Base-by-base conservation (phyloP, 2,113 vertebrate species). In the Pollimyrus isidori region DNA sequence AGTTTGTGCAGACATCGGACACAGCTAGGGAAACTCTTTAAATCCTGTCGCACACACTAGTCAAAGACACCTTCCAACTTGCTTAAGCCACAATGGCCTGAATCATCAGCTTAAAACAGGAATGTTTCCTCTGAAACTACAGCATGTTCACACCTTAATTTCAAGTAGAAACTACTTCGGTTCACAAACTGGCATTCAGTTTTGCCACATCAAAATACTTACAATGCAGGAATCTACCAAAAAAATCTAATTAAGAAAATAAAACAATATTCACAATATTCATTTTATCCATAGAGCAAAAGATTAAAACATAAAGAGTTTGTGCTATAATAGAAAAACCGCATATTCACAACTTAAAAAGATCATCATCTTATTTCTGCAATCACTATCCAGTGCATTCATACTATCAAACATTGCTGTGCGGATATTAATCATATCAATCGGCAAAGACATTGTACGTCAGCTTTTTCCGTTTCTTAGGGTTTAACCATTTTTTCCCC, bases 251-350 rank as follows among this genome's bases (percentile, higher is more conserved):
- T 94, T 92, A 95, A 95, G 92, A 95, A 92, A 94, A 92, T 92
- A 91, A 92, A 91, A 94, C 90, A 87, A 92, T 90, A 90, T 90
- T 89, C 15, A 5, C 84, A 69, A 53, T 46, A 35, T 19, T 49
- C 94, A 95, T 92, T 95, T 93, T 93, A 93, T 89, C 93, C 92
- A 94, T 93, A 94, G 94, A 94, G 93, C 90, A 93, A 95, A 84
- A 96, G 95, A 95, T 94, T 95, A 93, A 96, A 94, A 94, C 94
- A 95, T 95, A 96, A 94, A 93, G 93, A 92, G 96, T 95, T 90
- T 94, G 97, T 96, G 96, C 95, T 94, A 76, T 93, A 95, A 96
- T 97, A 97, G 97, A 98, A 98, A 98, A 98, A 95, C 92, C 95
- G 15, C 73, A 39, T 42, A 80, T 80, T 80, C 7, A 2, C 35